A percentile compares a stretch with the other conserved stretches of the same genome.
Evolutionary conservation across 2,888 invertebrate genomes (phyloP).

Genomic region (Cenopis cana): DNA sequence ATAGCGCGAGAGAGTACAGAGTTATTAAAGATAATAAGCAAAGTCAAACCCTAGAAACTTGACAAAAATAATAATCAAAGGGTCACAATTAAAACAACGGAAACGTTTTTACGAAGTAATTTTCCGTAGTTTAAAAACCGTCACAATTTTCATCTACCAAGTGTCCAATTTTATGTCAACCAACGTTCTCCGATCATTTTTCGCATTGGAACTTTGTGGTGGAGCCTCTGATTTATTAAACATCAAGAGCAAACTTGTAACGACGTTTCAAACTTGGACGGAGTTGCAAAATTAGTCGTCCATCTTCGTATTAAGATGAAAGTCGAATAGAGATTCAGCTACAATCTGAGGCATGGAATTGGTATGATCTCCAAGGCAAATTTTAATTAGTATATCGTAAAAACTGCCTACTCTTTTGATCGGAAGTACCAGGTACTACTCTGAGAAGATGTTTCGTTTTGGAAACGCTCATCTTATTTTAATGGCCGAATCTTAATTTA

Average conservation of each 20-base stretch:
- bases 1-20: too few relatives aligned
- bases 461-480: neutral
- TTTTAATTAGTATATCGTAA: conserved; percentile 22
- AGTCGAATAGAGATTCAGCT: conserved; percentile 32
- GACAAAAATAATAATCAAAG: conserved; percentile 11
- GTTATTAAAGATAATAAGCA: conserved; percentile 27
- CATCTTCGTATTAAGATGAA: conserved; percentile 44
- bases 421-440: neutral
- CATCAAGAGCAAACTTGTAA: conserved; percentile 42
- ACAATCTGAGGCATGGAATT: conserved; percentile 25
- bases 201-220: conserved; percentile 21
- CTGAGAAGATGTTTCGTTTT: neutral
- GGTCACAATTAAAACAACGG: conserved; percentile 8
- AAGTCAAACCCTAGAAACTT: conserved; percentile 18
- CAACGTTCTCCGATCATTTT: conserved; percentile 18
- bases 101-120: neutral
- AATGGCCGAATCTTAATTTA: conserved; percentile 1
- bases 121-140: conserved; percentile 9
- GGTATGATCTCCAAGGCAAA: conserved; percentile 14
- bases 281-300: conserved; percentile 41
- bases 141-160: conserved; percentile 13
- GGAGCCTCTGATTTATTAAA: conserved; percentile 42
- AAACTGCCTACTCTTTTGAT: neutral
- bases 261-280: conserved; percentile 39
- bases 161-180: conserved; percentile 30